phyloP scores from a whole-genome alignment of 2,888 invertebrate genomes.

The Thecocarcelia acutangulata region DNA sequence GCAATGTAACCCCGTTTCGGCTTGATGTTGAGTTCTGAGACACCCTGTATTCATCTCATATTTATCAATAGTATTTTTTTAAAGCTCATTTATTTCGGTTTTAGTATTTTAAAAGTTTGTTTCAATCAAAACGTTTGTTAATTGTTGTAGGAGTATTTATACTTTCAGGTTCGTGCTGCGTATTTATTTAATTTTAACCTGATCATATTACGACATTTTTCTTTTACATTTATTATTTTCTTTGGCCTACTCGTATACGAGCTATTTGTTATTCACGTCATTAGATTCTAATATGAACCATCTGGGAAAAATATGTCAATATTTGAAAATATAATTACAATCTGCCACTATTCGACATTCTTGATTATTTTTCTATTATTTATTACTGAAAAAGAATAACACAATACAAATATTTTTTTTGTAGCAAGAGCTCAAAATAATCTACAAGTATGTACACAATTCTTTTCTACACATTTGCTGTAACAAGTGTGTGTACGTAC shows the following conservation, averaged over 20 bases:
- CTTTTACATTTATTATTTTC: not conserved
- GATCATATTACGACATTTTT: no score
- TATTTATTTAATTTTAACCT: no score
- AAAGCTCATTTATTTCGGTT: no score
- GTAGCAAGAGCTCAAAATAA: not conserved
- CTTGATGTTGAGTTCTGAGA: no score
- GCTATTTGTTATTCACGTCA: conserved; percentile 21
- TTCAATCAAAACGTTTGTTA: no score
- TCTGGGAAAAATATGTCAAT: conserved; percentile 45
- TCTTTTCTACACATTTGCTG: not conserved
- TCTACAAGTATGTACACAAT: no score
- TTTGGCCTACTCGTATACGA: not conserved
- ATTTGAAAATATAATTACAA: conserved; percentile 49
- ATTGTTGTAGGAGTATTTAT: no score
- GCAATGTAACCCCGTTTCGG: no score
- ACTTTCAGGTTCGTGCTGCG: no score
- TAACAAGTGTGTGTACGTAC: not conserved
- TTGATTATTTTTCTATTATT: conserved; percentile 21
- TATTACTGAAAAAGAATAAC: not conserved
- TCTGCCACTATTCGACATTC: not conserved
- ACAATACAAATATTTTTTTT: not conserved
- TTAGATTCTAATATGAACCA: conserved; percentile 14
- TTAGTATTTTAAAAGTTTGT: no score
- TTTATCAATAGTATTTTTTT: no score
- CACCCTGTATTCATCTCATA: no score